Conservation (phyloP, 1,140 invertebrate species). For the Augochlora pura region DNA sequence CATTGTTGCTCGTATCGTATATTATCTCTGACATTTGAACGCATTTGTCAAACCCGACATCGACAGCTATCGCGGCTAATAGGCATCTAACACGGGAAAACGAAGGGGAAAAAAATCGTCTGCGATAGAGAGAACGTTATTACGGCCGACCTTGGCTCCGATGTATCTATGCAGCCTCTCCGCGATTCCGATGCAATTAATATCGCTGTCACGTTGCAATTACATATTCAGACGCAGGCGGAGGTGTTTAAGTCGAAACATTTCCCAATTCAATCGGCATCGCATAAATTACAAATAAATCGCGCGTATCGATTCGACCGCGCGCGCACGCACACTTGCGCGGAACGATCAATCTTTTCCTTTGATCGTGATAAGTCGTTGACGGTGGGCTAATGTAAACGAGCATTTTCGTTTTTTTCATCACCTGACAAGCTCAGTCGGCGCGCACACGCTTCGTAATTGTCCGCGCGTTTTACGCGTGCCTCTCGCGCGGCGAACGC, state of each 20-base stretch:
- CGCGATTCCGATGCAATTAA: slow-evolving; percentile 36
- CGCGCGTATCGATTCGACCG: slow-evolving; percentile 12
- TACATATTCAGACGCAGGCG: slow-evolving; percentile 36
- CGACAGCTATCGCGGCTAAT: slow-evolving; percentile 38
- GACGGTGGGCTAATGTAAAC: slow-evolving; percentile 10
- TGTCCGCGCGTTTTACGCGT: background rate
- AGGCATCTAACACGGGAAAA: slow-evolving; percentile 7
- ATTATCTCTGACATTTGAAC: slow-evolving; percentile 23
- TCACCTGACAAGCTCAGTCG: background rate
- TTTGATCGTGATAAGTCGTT: slow-evolving; percentile 36
- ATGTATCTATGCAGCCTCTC: background rate
- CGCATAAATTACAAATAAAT: slow-evolving; percentile 42
- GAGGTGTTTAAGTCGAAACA: slow-evolving; percentile 30
- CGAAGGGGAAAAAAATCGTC: slow-evolving; percentile 7
- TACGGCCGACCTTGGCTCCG: slow-evolving; percentile 16
- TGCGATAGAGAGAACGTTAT: background rate
- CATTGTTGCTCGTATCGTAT: slow-evolving; percentile 2
- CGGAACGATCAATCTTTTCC: slow-evolving; percentile 21
- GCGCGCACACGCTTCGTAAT: slow-evolving; percentile 3
- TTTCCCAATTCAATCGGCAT: slow-evolving; percentile 47
- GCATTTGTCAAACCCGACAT: slow-evolving; percentile 46
- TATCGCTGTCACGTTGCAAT: slow-evolving; percentile 54
- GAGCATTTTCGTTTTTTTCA: slow-evolving; percentile 21
- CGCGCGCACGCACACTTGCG: slow-evolving; percentile 20
- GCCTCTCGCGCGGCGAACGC: background rate